Conservation (phyloP, 92 coral and sea anemone species). For the Phymanthus crucifer region DNA sequence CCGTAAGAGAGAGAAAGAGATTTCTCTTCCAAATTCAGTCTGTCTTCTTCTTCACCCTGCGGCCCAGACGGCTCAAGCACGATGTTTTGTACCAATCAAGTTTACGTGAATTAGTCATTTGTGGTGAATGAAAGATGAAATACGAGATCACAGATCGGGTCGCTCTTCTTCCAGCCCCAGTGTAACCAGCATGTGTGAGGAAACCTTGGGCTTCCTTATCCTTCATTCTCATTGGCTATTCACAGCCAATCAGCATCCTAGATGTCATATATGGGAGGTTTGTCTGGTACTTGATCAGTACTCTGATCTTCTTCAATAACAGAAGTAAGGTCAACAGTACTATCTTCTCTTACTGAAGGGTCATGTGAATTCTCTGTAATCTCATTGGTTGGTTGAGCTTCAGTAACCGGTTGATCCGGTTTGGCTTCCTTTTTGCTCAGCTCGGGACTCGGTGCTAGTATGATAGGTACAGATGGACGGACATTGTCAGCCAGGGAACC, state of each 20-base stretch:
- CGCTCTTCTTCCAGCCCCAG: no score
- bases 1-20: neutral
- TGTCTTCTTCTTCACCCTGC: no score
- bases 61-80: no score
- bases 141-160: no score
- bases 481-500: constrained; percentile 97
- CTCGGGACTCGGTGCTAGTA: constrained; percentile 97
- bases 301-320: constrained; percentile 16
- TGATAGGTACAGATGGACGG: constrained; percentile 96
- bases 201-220: neutral
- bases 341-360: constrained; percentile 44
- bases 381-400: constrained; percentile 25
- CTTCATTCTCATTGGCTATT: neutral
- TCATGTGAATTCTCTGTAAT: constrained; percentile 39
- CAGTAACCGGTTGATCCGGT: neutral
- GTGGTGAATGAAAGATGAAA: no score
- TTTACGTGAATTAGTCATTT: neutral
- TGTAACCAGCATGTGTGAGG: no score
- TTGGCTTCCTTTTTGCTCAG: constrained; percentile 22
- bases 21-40: neutral
- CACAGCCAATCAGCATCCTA: constrained; percentile 10
- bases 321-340: constrained; percentile 35
- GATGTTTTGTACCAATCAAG: no score
- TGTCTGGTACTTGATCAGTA: constrained; percentile 34
- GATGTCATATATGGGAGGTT: constrained; percentile 66